These are phyloP conservation scores for Callimorpha dominula DNA, from an alignment of 2,888 invertebrate species.

Conservation along the genomic window DNA sequence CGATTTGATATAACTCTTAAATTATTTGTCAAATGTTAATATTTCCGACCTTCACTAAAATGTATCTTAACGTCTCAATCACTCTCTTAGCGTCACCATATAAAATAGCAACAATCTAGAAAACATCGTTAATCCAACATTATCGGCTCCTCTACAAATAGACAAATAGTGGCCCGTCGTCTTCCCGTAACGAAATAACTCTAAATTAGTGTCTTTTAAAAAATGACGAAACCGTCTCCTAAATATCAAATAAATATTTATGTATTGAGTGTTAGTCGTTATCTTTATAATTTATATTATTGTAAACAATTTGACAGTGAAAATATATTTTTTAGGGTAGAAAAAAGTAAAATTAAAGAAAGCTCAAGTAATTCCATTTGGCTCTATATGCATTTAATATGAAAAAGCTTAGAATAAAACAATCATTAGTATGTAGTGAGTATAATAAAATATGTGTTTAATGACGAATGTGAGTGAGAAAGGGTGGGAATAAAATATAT, in stretches of 20 bases:
- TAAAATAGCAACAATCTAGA: neutral
- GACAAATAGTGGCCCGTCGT: conserved; percentile 37
- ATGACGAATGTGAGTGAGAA: neutral
- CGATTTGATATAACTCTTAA: conserved; percentile 6
- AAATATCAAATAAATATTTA: conserved; percentile 24
- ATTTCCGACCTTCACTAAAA: neutral
- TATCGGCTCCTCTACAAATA: conserved; percentile 25
- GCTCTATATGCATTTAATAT: conserved; percentile 7
- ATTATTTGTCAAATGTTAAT: neutral
- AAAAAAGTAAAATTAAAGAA: conserved; percentile 21
- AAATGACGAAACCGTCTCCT: conserved; percentile 41
- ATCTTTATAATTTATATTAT: conserved; percentile 19
- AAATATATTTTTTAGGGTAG: conserved; percentile 68
- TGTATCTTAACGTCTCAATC: neutral
- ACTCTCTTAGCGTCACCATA: neutral
- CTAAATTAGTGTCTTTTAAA: conserved; percentile 19
- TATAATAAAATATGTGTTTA: neutral
- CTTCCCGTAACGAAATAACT: conserved; percentile 31
- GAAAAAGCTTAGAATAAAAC: neutral
- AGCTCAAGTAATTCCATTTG: conserved; percentile 37
- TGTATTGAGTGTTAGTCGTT: conserved; percentile 43
- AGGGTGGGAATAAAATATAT: neutral
- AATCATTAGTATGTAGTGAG: neutral
- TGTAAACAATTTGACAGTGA: conserved; percentile 68
- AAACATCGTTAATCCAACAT: neutral